Evolutionary conservation across 2,888 invertebrate genomes (phyloP).

Genomic region (Campoplex nolae): DNA sequence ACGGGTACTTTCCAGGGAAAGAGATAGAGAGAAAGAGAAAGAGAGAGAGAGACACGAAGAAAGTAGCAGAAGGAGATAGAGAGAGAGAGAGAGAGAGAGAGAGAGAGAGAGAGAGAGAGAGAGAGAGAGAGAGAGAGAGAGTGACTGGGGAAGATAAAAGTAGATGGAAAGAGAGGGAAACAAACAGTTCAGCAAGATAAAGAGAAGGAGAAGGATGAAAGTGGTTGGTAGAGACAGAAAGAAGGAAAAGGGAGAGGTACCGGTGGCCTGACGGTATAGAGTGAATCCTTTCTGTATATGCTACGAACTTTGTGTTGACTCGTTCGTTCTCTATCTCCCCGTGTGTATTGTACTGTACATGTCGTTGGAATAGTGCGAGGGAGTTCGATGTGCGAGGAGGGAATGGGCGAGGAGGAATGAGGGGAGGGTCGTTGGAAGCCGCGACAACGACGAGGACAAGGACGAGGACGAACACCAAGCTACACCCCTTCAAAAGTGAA

Average conservation of each 20-base stretch:
- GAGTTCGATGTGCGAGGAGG: slow-evolving; percentile 60
- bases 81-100: background rate
- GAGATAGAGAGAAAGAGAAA: slow-evolving; percentile 30
- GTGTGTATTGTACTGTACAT: slow-evolving; percentile 19
- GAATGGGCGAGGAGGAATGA: slow-evolving; percentile 34
- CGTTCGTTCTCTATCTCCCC: slow-evolving; percentile 12
- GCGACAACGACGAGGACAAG: slow-evolving; percentile 65
- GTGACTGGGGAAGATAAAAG: background rate
- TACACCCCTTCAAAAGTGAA: slow-evolving; percentile 36
- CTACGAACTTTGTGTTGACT: slow-evolving; percentile 40
- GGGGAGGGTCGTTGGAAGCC: slow-evolving; percentile 54
- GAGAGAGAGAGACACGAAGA: background rate
- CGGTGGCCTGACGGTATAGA: slow-evolving; percentile 42
- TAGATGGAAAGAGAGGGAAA: slow-evolving; percentile 6
- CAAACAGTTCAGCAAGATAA: slow-evolving; percentile 20
- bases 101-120: background rate
- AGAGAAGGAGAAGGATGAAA: slow-evolving; percentile 61
- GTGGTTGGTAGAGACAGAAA: slow-evolving; percentile 55
- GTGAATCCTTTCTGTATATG: slow-evolving; percentile 56
- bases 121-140: no score
- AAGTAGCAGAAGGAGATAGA: slow-evolving; percentile 10
- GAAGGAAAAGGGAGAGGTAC: slow-evolving; percentile 52
- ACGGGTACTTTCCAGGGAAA: slow-evolving; percentile 72
- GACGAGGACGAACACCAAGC: slow-evolving; percentile 56
- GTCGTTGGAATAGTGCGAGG: slow-evolving; percentile 53